These are phyloP conservation scores for Dendrolimus kikuchii DNA, from an alignment of 1,140 invertebrate species.

Conservation along the genomic window DNA sequence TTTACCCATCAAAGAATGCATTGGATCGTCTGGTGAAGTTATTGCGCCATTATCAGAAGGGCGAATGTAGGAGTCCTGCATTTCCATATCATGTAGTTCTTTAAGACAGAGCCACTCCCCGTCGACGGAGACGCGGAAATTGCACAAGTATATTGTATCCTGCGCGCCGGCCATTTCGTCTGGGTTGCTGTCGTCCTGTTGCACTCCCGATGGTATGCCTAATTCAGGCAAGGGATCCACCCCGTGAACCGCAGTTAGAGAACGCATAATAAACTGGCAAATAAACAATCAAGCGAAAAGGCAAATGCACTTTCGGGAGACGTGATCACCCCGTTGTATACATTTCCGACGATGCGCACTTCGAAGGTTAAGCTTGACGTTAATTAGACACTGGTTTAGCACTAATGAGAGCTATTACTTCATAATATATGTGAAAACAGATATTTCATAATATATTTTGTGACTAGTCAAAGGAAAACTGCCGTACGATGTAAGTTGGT, in stretches of 20 bases:
- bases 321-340: conserved; percentile 41
- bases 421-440: not conserved
- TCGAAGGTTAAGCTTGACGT: conserved; percentile 20
- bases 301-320: conserved; percentile 37
- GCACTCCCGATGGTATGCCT: conserved; percentile 46
- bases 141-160: conserved; percentile 97
- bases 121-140: conserved; percentile 96
- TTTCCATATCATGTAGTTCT: conserved; percentile 92
- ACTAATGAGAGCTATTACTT: not conserved
- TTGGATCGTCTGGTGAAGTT: conserved; percentile 71
- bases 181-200: conserved; percentile 35
- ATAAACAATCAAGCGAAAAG: conserved; percentile 62
- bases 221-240: conserved; percentile 58
- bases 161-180: conserved; percentile 87
- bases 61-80: conserved; percentile 78
- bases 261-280: conserved; percentile 69
- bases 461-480: not conserved
- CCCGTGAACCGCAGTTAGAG: conserved; percentile 53
- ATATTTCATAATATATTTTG: not conserved
- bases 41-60: conserved; percentile 70
- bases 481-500: conserved; percentile 22
- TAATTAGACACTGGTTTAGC: conserved; percentile 5
- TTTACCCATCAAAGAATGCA: conserved; percentile 69
- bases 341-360: conserved; percentile 33
- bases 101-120: conserved; percentile 98